Base-by-base conservation (phyloP, 2,113 vertebrate species). In the Hypomesus transpacificus region DNA sequence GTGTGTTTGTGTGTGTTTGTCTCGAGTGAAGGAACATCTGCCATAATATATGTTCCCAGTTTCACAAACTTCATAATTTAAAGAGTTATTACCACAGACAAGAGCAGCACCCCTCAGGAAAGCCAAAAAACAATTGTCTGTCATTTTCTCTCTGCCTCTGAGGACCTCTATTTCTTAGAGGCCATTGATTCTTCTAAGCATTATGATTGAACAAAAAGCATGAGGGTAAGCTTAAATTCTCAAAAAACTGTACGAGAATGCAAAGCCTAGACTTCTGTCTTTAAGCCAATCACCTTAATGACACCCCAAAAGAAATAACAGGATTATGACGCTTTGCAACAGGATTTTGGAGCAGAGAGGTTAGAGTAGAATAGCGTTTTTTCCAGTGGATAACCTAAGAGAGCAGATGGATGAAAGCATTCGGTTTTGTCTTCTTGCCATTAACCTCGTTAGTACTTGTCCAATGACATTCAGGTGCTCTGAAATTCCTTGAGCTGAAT, bases 61-160 rank as follows among this genome's bases (percentile, higher is more conserved):
- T 70, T 72, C 54, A 68, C 11, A 39, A 53, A 69, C 66, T 59
- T 59, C 9, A 22, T 59, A 14, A 59, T 22, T 11, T 1, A 61
- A 67, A 81, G 77, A 80, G 4, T 68, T 34, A 70, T 80, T 77
- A 54, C 51, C 18, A 68, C 17, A 28, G 24, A 50, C 11, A 39
- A 75, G 26, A 80, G 62, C 66, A 21, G 57, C 4, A 28, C 4
- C 3, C 4, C 16, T 73, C n/a, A 21, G 22, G 46, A 67, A 53
- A 67, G 4, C 46, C 21, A 13, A 22, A 14, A 67, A 51, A 50
- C 4, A 16, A 21, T 11, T 22, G 69, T 14, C 20, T 22, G 31
- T 17, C 21, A 51, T 77, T 54, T 54, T 69, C 80, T 76, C 17
- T 18, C 18, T 14, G 61, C 56, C 56, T 76, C 63, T 69, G 62